Evolutionary conservation across 2,888 invertebrate species (phyloP), one percentile per base, ranked within the genome.

Genomic region (Stenotaenia linearis): DNA sequence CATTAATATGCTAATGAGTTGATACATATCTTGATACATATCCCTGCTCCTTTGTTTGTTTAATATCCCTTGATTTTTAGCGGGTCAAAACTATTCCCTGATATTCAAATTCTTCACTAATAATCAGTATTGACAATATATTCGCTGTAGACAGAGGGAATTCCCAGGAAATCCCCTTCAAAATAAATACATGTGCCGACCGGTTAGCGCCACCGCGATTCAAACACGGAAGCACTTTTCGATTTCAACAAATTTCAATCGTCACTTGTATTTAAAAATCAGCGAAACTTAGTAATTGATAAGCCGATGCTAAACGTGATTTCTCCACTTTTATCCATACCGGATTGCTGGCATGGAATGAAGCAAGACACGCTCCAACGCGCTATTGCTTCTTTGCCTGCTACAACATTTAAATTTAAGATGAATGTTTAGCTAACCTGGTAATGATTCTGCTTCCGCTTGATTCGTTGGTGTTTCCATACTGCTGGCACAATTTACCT

Each of bases 1-100:
- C 76, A 75, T 75, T 75, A 75, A 75, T 75, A 75, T 75, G 76
- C 76, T 75, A 75, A 75, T 75, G 76, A 75, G 76, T 75, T 75
- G 76, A 75, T 75, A 75, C 37, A 75, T 75, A 75, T 75, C 76
- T 37, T 75, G 76, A 75, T 75, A 75, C 37, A 75, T 75, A 75
- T 75, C 76, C 76, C 76, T 23, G 35, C 35, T 21, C 76, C 76
- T 75, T 75, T 75, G 76, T 75, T 35, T 35, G 76, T 12, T 69
- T 28, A 28, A 69, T 35, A 37, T 32, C 76, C 76, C 15, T 7
- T 7, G 32, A 12, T 32, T 75, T 75, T 75, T 37, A 28, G 28
- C 76, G 32, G 28, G 15, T 30, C n/a, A 69, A 69, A 69, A 69
- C 69, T 12, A 1, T 10, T 23, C 25, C 9, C 23, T 25, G 10